Evolutionary conservation across 2,888 invertebrate genomes (phyloP).

Genomic region (Pseudeuparius sepicola): DNA sequence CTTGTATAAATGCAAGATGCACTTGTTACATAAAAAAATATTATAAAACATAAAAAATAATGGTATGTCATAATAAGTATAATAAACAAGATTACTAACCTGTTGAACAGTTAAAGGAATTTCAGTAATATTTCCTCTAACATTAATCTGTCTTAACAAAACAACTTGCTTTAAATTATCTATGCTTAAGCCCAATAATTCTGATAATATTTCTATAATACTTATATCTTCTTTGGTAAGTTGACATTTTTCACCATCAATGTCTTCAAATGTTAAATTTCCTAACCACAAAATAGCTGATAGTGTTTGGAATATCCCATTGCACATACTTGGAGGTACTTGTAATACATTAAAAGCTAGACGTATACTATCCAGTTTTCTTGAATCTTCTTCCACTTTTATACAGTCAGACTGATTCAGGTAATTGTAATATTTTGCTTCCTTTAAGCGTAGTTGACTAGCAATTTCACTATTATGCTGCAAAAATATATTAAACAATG

Average conservation of each 20-base stretch:
- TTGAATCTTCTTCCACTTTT: slow-evolving; percentile 57
- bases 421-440: slow-evolving; percentile 71
- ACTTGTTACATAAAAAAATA: no score
- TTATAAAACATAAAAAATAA: no score
- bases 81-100: slow-evolving; percentile 44
- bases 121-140: slow-evolving; percentile 85
- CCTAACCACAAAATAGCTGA: slow-evolving; percentile 88
- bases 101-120: slow-evolving; percentile 82
- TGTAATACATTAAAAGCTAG: slow-evolving; percentile 83
- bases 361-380: slow-evolving; percentile 72
- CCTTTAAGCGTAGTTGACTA: slow-evolving; percentile 60
- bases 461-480: slow-evolving; percentile 66
- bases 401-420: slow-evolving; percentile 70
- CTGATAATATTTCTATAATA: slow-evolving; percentile 62
- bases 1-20: no score
- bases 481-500: no score
- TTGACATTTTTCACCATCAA: slow-evolving; percentile 78
- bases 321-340: slow-evolving; percentile 75
- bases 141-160: slow-evolving; percentile 63
- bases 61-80: no score
- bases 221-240: slow-evolving; percentile 60
- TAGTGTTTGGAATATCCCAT: slow-evolving; percentile 79
- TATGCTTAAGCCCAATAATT: slow-evolving; percentile 62
- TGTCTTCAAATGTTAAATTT: slow-evolving; percentile 76
- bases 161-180: slow-evolving; percentile 69